Evolutionary conservation across 2,888 invertebrate species (phyloP).

Genomic region (Ormyrus thymus): DNA sequence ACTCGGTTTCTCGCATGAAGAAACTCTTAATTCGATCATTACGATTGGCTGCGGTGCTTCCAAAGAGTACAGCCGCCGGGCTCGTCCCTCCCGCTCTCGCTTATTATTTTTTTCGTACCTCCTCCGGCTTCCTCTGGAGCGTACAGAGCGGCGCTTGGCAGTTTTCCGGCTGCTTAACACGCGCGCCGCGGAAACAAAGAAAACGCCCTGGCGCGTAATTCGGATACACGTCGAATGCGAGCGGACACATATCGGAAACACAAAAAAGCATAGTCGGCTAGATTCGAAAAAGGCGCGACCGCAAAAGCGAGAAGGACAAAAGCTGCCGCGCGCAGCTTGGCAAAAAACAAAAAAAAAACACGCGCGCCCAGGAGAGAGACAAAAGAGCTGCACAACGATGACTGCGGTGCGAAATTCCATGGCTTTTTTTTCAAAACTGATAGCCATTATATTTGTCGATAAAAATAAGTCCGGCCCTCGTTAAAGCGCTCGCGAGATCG

Average conservation of each 20-base stretch:
- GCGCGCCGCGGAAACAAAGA: not conserved
- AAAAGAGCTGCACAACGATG: conserved; percentile 49
- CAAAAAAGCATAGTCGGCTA: conserved; percentile 23
- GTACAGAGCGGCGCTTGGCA: not conserved
- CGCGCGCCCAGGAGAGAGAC: conserved; percentile 29
- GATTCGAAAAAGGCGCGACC: conserved; percentile 34
- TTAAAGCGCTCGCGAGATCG: conserved; percentile 37
- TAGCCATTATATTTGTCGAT: conserved; percentile 18
- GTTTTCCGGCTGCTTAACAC: conserved; percentile 15
- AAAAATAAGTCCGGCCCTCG: conserved; percentile 40
- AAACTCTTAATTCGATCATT: conserved; percentile 52
- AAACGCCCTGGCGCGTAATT: not conserved
- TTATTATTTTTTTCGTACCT: conserved; percentile 22
- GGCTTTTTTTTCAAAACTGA: conserved; percentile 22
- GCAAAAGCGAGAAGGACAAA: conserved; percentile 31
- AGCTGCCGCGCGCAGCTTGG: not conserved
- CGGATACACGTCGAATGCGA: not conserved
- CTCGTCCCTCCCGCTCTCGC: not conserved
- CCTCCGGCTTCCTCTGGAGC: conserved; percentile 6
- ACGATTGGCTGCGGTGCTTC: conserved; percentile 38
- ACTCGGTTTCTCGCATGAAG: conserved; percentile 35
- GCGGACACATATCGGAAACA: not conserved
- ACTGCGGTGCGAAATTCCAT: conserved; percentile 4
- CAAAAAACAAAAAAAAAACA: not conserved
- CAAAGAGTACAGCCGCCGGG: conserved; percentile 30